Percentiles rank a stretch among this genome's conserved stretches.
Conservation (phyloP, 2,888 invertebrate genomes). For the Apocheima hispidaria region DNA sequence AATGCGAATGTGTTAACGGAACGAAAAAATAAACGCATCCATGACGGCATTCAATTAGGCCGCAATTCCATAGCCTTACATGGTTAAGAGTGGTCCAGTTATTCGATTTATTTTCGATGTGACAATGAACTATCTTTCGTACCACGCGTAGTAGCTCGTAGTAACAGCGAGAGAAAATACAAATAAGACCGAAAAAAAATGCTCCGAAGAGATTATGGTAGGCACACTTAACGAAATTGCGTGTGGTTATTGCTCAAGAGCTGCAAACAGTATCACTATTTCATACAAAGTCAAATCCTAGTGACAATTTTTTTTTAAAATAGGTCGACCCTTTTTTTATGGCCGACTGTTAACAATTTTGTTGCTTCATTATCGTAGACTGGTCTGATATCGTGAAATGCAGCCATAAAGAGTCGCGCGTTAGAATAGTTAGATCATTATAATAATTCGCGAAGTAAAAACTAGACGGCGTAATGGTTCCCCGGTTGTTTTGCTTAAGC, state of each 20-base stretch:
- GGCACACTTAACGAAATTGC: too few species aligned
- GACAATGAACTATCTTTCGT: too few species aligned
- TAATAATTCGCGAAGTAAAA: slow-evolving; percentile 48
- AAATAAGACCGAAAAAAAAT: too few species aligned
- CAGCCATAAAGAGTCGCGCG: slow-evolving; percentile 22
- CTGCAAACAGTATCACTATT: too few species aligned
- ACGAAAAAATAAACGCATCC: not conserved
- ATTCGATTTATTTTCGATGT: too few species aligned
- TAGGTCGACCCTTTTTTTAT: slow-evolving; percentile 19
- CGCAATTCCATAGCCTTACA: too few species aligned
- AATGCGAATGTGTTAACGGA: not conserved
- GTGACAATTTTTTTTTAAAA: slow-evolving; percentile 8
- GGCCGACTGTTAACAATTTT: too few species aligned
- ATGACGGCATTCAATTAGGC: not conserved
- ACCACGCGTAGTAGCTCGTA: too few species aligned
- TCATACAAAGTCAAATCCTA: not conserved
- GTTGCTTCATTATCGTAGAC: not conserved
- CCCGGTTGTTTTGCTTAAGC: slow-evolving; percentile 60
- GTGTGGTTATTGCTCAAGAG: too few species aligned
- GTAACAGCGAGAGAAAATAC: too few species aligned
- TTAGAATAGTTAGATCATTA: slow-evolving; percentile 47
- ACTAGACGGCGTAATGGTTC: slow-evolving; percentile 54
- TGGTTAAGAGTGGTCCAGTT: too few species aligned
- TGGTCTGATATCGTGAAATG: slow-evolving; percentile 14
- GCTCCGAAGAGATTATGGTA: too few species aligned